phyloP scores from a whole-genome alignment of 1,140 invertebrate genomes.

The Mycetomoellerius zeteki region DNA sequence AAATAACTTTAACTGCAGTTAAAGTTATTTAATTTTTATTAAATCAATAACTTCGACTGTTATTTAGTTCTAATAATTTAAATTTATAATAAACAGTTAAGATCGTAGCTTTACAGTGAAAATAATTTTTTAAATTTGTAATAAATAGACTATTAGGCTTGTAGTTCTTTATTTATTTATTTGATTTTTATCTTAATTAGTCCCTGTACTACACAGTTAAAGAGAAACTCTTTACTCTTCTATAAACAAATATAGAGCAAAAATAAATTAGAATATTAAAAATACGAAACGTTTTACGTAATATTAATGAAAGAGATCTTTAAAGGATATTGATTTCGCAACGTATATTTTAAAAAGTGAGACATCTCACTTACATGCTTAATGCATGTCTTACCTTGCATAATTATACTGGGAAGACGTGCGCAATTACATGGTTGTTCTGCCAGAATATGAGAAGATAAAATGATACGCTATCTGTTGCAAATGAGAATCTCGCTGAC shows the following conservation, averaged over 20 bases:
- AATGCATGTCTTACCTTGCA: background rate
- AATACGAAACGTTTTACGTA: background rate
- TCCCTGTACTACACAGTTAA: too few species aligned
- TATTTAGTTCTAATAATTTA: too few species aligned
- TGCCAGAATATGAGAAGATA: background rate
- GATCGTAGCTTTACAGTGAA: too few species aligned
- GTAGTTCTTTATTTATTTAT: too few species aligned
- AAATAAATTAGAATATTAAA: background rate
- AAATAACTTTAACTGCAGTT: too few species aligned
- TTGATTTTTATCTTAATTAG: too few species aligned
- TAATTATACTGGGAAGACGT: slow-evolving; percentile 24
- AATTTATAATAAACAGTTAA: too few species aligned
- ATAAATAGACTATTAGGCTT: too few species aligned
- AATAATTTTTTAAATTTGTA: too few species aligned
- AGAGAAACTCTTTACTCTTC: background rate
- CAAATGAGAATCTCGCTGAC: slow-evolving; percentile 11
- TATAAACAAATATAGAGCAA: background rate
- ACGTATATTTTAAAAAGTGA: background rate
- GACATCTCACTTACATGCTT: background rate
- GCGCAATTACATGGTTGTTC: slow-evolving; percentile 8
- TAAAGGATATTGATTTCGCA: background rate
- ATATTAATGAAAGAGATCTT: background rate
- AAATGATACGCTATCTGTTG: slow-evolving; percentile 33
- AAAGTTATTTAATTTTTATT: too few species aligned
- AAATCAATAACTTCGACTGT: too few species aligned